Evolutionary conservation across 2,888 invertebrate species (phyloP), one percentile per base, ranked within the genome.

Genomic region (Synanthedon andrenaeformis): DNA sequence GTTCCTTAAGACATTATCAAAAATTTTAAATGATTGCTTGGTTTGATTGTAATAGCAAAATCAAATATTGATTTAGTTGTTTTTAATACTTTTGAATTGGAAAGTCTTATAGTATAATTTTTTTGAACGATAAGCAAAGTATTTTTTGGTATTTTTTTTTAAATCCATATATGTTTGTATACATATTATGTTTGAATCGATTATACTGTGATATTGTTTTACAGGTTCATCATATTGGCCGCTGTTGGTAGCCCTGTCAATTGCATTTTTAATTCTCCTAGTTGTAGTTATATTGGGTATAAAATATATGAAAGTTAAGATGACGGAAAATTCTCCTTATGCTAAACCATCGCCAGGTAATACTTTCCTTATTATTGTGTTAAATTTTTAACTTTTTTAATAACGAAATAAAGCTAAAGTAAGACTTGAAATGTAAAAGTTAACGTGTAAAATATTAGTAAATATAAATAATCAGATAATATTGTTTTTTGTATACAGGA

Each of bases 161-260:
- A 3, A 35, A 35, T 35, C 6, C 28, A 8, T 35, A 35, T 8
- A 35, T 28, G 2, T 8, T 6, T 23, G 2, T 3, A 23, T 4
- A 17, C 2, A 17, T 17, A 17, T 17, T 28, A 28, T 6, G 6
- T 28, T 28, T 10, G 35, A 10, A 35, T 35, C 1, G 2, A 35
- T 35, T 35, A 35, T 35, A 28, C 3, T 35, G 10, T 35, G 10
- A 35, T 35, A 10, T 35, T 35, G 35, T 61, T 57, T 75, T 70
- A 28, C 81, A 86, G 87, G 79, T 52, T 72, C 83, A 8, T 80
- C 84, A 41, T 85, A 83, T 55, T 86, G 85, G 87, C 83, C 79
- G 8, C 61, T 86, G 41, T 72, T 85, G 2, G 67, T 80, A 62
- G 81, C 83, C 14, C 61, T 87, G 62, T 79, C 82, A 53, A 76